Evolutionary conservation across 2,888 invertebrate species (phyloP).

Genomic region (Andrena dorsata): DNA sequence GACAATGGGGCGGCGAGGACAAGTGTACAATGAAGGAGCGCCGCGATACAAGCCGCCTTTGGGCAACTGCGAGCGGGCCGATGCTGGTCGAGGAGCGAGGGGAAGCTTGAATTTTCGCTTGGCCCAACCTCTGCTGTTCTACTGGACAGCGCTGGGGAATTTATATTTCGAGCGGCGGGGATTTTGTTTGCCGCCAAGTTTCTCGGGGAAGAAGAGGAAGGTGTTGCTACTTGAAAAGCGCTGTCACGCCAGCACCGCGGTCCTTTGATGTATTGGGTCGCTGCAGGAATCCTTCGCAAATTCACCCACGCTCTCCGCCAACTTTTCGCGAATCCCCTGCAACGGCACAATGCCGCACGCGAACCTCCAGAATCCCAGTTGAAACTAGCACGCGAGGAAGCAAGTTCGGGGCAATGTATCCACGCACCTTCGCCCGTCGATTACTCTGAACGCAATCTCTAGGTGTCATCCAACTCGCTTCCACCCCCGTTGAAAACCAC

Average conservation of each 20-base stretch:
- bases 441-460: background rate
- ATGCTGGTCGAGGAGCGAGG: background rate
- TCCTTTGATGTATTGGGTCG: too few relatives aligned
- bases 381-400: too few relatives aligned
- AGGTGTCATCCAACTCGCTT: background rate
- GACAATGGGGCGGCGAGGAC: constrained; percentile 77
- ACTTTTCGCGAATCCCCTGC: too few relatives aligned
- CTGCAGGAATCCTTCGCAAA: too few relatives aligned
- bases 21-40: constrained; percentile 78
- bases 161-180: background rate
- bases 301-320: too few relatives aligned
- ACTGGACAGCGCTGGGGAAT: background rate
- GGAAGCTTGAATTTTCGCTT: constrained; percentile 38
- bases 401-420: too few relatives aligned
- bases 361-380: too few relatives aligned
- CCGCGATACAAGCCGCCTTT: constrained; percentile 57
- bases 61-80: constrained; percentile 28
- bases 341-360: too few relatives aligned
- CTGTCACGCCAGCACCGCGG: too few relatives aligned
- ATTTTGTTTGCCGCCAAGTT: background rate
- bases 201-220: too few relatives aligned
- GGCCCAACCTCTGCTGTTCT: constrained; percentile 9
- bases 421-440: background rate
- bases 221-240: too few relatives aligned
- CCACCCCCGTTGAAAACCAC: background rate